Conservation (phyloP, 2,888 invertebrate species). For the Phalera bucephala region DNA sequence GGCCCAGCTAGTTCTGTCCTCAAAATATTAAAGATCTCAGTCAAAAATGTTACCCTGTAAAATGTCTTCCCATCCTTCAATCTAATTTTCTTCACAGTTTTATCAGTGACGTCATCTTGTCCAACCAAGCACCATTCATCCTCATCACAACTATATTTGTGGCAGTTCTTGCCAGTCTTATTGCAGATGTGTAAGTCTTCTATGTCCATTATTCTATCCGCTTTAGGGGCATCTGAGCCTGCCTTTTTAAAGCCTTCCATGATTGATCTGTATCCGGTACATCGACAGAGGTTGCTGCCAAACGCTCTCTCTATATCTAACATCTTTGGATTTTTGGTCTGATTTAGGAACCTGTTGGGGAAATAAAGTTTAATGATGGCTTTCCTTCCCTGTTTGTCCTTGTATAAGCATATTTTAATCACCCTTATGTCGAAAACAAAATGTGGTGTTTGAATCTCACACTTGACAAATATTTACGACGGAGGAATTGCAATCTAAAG, state of each 20-base stretch:
- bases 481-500: too few relatives aligned
- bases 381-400: too few relatives aligned
- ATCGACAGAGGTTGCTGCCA: slow-evolving; percentile 89
- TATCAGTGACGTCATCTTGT: slow-evolving; percentile 23
- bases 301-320: slow-evolving; percentile 87
- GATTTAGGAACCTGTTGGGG: too few relatives aligned
- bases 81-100: slow-evolving; percentile 56
- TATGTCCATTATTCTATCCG: slow-evolving; percentile 54
- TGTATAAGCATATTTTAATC: too few relatives aligned
- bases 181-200: slow-evolving; percentile 32
- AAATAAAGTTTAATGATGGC: too few relatives aligned
- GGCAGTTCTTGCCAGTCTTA: slow-evolving; percentile 18
- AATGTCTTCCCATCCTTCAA: slow-evolving; percentile 67
- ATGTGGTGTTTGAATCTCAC: too few relatives aligned
- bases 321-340: slow-evolving; percentile 72
- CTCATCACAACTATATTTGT: slow-evolving; percentile 16
- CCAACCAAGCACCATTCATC: slow-evolving; percentile 47
- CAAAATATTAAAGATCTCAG: slow-evolving; percentile 79
- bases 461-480: too few relatives aligned
- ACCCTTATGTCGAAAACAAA: too few relatives aligned
- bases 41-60: slow-evolving; percentile 75
- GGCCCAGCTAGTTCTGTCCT: slow-evolving; percentile 54
- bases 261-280: slow-evolving; percentile 90
- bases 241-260: slow-evolving; percentile 89
- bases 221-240: slow-evolving; percentile 78